A percentile compares a stretch with the other conserved stretches of the same genome.
Evolutionary conservation across 2,888 invertebrate species (phyloP).

Genomic region (Perizoma flavofasciatum): DNA sequence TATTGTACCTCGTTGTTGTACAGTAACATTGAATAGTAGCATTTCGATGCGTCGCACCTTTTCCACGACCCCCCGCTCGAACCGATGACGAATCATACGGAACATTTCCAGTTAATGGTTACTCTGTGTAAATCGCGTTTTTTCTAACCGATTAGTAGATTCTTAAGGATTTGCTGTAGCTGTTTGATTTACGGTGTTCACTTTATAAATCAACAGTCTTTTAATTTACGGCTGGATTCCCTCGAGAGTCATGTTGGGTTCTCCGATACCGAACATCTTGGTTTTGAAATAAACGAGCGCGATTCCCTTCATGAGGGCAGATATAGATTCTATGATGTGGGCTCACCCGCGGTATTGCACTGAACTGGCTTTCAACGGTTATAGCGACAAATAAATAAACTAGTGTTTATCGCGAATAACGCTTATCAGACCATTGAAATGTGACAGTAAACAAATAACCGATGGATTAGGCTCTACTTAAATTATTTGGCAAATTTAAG

Average conservation of each 20-base stretch:
- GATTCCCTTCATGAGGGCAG: conserved; percentile 25
- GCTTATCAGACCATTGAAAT: conserved; percentile 53
- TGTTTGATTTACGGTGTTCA: conserved; percentile 1
- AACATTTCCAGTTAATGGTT: conserved; percentile 51
- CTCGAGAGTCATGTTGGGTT: conserved; percentile 50
- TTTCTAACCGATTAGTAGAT: not conserved
- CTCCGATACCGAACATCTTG: conserved; percentile 34
- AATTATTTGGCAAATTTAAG: conserved; percentile 47
- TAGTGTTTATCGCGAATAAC: conserved; percentile 44
- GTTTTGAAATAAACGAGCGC: conserved; percentile 20
- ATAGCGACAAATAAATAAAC: conserved; percentile 42
- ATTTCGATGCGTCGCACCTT: conserved; percentile 63
- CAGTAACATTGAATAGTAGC: conserved; percentile 58
- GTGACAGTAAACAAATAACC: conserved; percentile 46
- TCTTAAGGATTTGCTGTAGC: conserved; percentile 17
- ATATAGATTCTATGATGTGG: too few relatives aligned
- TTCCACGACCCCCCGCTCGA: conserved; percentile 55
- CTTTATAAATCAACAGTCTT: not conserved
- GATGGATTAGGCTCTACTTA: conserved; percentile 52
- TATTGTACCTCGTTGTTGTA: conserved; percentile 56
- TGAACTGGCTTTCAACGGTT: conserved; percentile 18
- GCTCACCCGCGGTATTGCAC: too few relatives aligned
- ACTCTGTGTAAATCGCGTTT: conserved; percentile 5
- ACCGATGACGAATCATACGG: conserved; percentile 57
- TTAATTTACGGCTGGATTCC: conserved; percentile 56